A percentile compares a stretch with the other conserved stretches of the same genome.
These are phyloP conservation scores for Polydrusus pterygomalis DNA, from an alignment of 2,888 invertebrate species.

Conservation along the genomic window DNA sequence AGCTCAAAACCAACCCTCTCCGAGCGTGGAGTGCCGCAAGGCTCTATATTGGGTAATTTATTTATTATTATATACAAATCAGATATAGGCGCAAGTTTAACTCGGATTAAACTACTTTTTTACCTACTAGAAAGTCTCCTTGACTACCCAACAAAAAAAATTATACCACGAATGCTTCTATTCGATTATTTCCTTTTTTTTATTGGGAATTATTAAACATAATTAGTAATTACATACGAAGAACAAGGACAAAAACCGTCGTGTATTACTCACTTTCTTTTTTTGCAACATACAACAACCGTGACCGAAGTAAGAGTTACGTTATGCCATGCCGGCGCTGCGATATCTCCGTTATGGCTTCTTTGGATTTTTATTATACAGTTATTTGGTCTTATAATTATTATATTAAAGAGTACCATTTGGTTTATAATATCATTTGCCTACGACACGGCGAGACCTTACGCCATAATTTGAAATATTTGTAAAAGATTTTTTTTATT, in stretches of 20 bases:
- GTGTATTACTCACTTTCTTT: constrained; percentile 43
- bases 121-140: not conserved
- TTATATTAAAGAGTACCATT: constrained; percentile 8
- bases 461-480: not conserved
- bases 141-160: not conserved
- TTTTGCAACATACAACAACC: constrained; percentile 40
- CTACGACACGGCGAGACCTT: not conserved
- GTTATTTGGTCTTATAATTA: constrained; percentile 10
- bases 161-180: too few species aligned
- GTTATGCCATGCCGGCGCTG: constrained; percentile 19
- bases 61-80: too few species aligned
- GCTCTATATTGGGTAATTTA: too few species aligned
- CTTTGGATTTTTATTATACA: constrained; percentile 21
- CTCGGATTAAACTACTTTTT: not conserved
- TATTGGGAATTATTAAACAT: constrained; percentile 23
- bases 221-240: constrained; percentile 27
- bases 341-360: constrained; percentile 22
- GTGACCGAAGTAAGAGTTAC: constrained; percentile 44
- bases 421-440: constrained; percentile 1
- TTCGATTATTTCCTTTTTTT: constrained; percentile 20
- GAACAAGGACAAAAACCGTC: constrained; percentile 24
- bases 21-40: too few species aligned
- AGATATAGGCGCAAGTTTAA: too few species aligned
- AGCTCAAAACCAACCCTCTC: too few species aligned
- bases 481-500: not conserved